phyloP scores from a whole-genome alignment of 2,797 vertebrate species.

The Oophaga sylvatica region DNA sequence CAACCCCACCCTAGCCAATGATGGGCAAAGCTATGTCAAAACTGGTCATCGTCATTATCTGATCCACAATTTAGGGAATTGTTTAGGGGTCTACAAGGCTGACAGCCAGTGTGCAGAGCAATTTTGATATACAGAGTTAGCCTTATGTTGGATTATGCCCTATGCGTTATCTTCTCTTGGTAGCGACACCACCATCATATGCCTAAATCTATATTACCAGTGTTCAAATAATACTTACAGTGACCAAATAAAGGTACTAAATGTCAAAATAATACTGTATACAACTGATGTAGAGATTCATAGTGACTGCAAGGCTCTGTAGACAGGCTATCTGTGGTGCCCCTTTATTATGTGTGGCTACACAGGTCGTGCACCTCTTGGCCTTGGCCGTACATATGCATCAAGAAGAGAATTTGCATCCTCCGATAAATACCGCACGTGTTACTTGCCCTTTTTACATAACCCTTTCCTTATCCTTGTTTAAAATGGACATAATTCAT shows the following conservation, averaged over 20 bases:
- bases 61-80: too few relatives aligned
- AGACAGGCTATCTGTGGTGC: not conserved
- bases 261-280: not conserved
- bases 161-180: too few relatives aligned
- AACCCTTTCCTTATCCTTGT: not conserved
- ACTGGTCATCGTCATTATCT: too few relatives aligned
- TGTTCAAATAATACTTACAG: not conserved
- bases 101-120: too few relatives aligned
- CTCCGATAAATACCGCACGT: not conserved
- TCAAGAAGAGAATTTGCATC: not conserved
- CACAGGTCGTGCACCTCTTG: not conserved
- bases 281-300: not conserved
- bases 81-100: too few relatives aligned
- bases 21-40: too few relatives aligned
- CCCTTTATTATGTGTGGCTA: not conserved
- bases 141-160: too few relatives aligned
- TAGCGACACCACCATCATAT: too few relatives aligned
- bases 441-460: not conserved
- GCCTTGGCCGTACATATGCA: not conserved
- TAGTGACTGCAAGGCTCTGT: not conserved
- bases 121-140: too few relatives aligned
- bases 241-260: not conserved
- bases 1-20: too few relatives aligned
- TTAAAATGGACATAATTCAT: slow-evolving; percentile 2
- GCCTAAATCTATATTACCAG: not conserved